Evolutionary conservation across 1,140 invertebrate genomes (phyloP).

Genomic region (Halyomorpha halys): DNA sequence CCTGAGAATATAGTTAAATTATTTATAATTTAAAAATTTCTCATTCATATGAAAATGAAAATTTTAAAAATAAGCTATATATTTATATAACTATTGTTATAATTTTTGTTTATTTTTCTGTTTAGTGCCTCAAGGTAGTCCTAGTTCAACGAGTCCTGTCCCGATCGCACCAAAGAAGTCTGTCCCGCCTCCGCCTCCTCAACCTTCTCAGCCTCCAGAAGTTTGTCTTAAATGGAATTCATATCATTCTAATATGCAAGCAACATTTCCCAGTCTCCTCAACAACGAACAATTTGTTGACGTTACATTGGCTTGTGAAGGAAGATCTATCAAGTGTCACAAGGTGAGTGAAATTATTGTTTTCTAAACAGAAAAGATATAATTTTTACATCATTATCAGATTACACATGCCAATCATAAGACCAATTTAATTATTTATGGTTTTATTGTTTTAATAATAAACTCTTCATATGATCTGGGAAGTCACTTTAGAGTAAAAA

Average conservation of each 20-base stretch:
- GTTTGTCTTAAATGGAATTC: conserved; percentile 82
- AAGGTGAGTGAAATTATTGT: conserved; percentile 44
- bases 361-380: too few relatives aligned
- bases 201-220: conserved; percentile 22
- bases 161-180: conserved; percentile 16
- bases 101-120: neutral
- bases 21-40: too few relatives aligned
- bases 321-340: conserved; percentile 76
- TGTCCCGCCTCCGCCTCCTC: conserved; percentile 7
- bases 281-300: conserved; percentile 78
- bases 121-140: conserved; percentile 11
- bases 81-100: too few relatives aligned
- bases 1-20: too few relatives aligned
- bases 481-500: too few relatives aligned
- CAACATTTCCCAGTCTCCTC: conserved; percentile 63
- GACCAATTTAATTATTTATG: too few relatives aligned
- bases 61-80: too few relatives aligned
- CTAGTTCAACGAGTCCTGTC: conserved; percentile 8
- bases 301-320: conserved; percentile 80
- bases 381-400: too few relatives aligned
- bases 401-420: too few relatives aligned
- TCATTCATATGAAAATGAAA: too few relatives aligned
- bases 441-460: too few relatives aligned
- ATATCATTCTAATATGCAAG: conserved; percentile 72
- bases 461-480: too few relatives aligned